Evolutionary conservation across 92 coral and sea anemone species (phyloP).

Genomic region (Porites rus): DNA sequence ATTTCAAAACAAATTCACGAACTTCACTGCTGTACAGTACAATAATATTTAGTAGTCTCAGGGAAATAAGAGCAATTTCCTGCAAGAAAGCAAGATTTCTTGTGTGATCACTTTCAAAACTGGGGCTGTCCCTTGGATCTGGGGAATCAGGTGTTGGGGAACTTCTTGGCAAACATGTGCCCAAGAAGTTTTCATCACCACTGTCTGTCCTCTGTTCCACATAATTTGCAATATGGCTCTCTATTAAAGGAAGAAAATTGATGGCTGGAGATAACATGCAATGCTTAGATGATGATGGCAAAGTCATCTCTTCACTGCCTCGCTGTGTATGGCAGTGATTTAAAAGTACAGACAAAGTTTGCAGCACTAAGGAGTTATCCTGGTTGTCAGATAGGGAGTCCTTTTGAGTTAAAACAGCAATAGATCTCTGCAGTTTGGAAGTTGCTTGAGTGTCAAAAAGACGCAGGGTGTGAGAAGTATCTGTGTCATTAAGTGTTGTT

Average conservation of each 20-base stretch:
- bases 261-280: conserved; percentile 37
- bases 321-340: neutral
- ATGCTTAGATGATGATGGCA: neutral
- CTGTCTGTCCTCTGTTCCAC: conserved; percentile 55
- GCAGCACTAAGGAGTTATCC: conserved; percentile 17
- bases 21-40: conserved; percentile 69
- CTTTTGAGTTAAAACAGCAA: neutral
- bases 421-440: conserved; percentile 21
- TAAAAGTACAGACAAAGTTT: conserved; percentile 36
- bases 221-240: conserved; percentile 67
- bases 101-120: conserved; percentile 48
- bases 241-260: conserved; percentile 73
- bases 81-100: conserved; percentile 41
- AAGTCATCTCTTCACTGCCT: neutral
- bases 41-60: conserved; percentile 72
- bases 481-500: conserved; percentile 22
- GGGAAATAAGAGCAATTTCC: conserved; percentile 56
- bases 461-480: conserved; percentile 46
- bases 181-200: conserved; percentile 62
- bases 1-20: conserved; percentile 51
- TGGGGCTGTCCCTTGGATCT: conserved; percentile 45
- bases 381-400: conserved; percentile 3
- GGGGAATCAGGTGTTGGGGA: conserved; percentile 56
- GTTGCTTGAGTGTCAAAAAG: conserved; percentile 61
- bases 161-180: conserved; percentile 55